Evolutionary conservation across 1,140 invertebrate species (phyloP), one percentile per base, ranked within the genome.

Genomic region (Chymomyza costata): DNA sequence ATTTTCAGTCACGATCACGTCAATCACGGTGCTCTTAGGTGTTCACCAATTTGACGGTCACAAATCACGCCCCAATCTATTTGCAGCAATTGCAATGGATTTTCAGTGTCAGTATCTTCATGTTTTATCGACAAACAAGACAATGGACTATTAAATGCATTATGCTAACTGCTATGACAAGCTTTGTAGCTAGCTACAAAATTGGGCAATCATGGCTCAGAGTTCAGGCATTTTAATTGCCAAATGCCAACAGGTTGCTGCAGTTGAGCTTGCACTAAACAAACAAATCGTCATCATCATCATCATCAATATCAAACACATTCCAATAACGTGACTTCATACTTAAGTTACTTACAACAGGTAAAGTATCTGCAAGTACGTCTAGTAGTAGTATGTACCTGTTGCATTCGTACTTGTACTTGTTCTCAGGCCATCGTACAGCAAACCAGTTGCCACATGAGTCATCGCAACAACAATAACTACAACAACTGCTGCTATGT

Each of bases 261-360:
- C 46, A 40, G 35, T 46, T 56, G 28, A 37, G 16, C 16, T 60
- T 60, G 57, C 50, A 21, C 30, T 55, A 35, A 44, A 55, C 51
- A 40, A 10, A 50, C 45, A 34, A 34, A 54, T 67, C 59, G 21
- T 55, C 64, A 63, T 58, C 59, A 31, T 38, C 45, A 45, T 46
- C 37, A 50, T 40, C 60, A 58, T 64, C 60, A 38, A 38, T 6
- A 38, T 64, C 53, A 71, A 64, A 71, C 28, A 73, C 54, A 80
- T 80, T 80, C 73, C 73, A 73, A 80, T 81, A 55, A 53, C 51
- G 62, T 80, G 73, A 80, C 54, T 82, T 82, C 80, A 82, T 80
- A 71, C 61, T 54, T 45, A 49, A 48, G 34, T 40, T 40, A 38
- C 40, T 44, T 47, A 2, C 30, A 45, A 21, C 35, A 59, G 25